Percentiles rank a stretch among this genome's conserved stretches.
Conservation (phyloP, 2,888 invertebrate species). For the Flexamia atlantica region DNA sequence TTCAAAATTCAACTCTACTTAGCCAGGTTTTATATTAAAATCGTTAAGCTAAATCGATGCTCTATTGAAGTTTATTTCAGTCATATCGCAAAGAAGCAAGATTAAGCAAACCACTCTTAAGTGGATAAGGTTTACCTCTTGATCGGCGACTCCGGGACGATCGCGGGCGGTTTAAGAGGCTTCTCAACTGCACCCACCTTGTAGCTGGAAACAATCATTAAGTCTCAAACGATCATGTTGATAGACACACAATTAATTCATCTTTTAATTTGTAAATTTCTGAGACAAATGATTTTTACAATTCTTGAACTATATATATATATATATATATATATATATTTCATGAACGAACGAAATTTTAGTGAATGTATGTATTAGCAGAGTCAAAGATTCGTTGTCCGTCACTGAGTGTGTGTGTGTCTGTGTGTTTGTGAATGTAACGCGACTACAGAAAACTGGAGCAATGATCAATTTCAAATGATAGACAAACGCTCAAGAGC, state of each 20-base stretch:
- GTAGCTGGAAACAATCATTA: not conserved
- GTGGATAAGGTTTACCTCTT: not conserved
- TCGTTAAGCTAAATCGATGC: not conserved
- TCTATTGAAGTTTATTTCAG: not conserved
- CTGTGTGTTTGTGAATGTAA: too few relatives aligned
- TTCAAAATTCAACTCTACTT: not conserved
- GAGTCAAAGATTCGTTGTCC: too few relatives aligned
- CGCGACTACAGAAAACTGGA: too few relatives aligned
- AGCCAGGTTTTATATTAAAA: not conserved
- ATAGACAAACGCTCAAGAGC: too few relatives aligned
- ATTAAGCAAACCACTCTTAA: not conserved
- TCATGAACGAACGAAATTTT: not conserved
- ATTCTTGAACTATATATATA: not conserved
- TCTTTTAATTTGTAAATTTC: not conserved
- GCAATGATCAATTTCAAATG: too few relatives aligned
- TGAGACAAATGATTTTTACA: not conserved
- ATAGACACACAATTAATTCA: not conserved
- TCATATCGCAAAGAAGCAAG: not conserved
- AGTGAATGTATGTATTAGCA: not conserved
- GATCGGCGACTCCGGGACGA: constrained; percentile 13
- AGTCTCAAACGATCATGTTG: not conserved
- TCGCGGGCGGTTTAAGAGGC: not conserved
- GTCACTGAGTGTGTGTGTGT: too few relatives aligned
- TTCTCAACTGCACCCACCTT: not conserved
- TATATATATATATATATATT: not conserved